Conservation (phyloP, 1,140 invertebrate genomes). For the Brachionus manjavacas region DNA sequence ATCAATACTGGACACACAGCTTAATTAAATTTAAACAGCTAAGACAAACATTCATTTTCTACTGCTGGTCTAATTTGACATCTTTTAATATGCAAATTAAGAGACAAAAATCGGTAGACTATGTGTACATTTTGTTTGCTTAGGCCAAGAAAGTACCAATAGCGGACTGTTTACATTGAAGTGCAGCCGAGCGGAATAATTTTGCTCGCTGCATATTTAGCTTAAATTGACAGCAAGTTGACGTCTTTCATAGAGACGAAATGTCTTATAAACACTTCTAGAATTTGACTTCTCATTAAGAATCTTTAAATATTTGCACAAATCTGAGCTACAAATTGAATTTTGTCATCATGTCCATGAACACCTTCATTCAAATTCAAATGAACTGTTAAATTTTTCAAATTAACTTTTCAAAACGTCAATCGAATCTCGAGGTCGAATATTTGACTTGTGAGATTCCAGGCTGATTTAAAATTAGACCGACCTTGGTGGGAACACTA, state of each 20-base stretch:
- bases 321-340: background rate
- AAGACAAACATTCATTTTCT: slow-evolving; percentile 23
- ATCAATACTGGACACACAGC: background rate
- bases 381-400: background rate
- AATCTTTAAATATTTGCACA: background rate
- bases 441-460: background rate
- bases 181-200: background rate
- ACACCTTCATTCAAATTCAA: slow-evolving; percentile 10
- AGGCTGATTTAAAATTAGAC: background rate
- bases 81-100: slow-evolving; percentile 32
- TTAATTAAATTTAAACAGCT: slow-evolving; percentile 11
- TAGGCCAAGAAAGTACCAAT: background rate
- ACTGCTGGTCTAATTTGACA: slow-evolving; percentile 22
- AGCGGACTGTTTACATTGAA: slow-evolving; percentile 11
- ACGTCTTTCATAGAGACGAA: background rate
- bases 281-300: background rate
- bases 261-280: background rate
- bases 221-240: background rate
- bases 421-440: background rate
- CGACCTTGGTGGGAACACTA: background rate
- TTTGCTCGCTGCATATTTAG: background rate
- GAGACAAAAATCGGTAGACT: slow-evolving; percentile 9
- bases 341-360: background rate
- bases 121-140: background rate
- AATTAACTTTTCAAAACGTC: background rate